Evolutionary conservation across 2,888 invertebrate genomes (phyloP).

Genomic region (Microplitis deprimator): DNA sequence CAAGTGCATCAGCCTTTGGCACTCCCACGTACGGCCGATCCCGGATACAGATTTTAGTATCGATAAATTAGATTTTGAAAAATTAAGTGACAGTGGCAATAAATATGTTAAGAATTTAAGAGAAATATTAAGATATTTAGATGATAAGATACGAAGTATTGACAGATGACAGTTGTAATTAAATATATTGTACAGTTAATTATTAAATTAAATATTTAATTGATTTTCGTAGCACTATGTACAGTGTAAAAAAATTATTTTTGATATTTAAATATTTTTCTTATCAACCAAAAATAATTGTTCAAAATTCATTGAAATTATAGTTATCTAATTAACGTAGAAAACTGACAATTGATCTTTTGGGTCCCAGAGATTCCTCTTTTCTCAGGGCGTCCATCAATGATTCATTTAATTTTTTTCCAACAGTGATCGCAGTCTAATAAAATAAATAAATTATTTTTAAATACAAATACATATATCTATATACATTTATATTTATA

Average conservation of each 20-base stretch:
- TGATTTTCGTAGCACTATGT: neutral
- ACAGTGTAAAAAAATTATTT: neutral
- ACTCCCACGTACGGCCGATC: constrained; percentile 53
- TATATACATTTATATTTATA: no score
- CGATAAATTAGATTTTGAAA: constrained; percentile 54
- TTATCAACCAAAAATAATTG: neutral
- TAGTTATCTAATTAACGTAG: constrained; percentile 61
- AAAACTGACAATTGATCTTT: constrained; percentile 71
- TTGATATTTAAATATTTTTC: neutral
- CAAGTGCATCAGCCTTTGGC: constrained; percentile 65
- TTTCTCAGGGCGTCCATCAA: constrained; percentile 77
- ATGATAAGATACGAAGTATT: constrained; percentile 46
- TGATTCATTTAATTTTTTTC: constrained; percentile 79
- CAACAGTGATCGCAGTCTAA: constrained; percentile 81
- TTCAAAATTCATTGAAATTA: neutral
- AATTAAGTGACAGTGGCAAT: constrained; percentile 44
- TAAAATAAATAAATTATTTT: constrained; percentile 49
- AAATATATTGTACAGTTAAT: constrained; percentile 9
- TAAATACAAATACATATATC: neutral
- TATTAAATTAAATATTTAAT: neutral
- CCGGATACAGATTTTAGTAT: constrained; percentile 47
- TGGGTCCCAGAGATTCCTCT: constrained; percentile 74
- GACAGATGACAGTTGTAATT: constrained; percentile 32
- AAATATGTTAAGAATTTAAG: constrained; percentile 60
- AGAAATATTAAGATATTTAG: constrained; percentile 56